Evolutionary conservation across 2,888 invertebrate genomes (phyloP).

Genomic region (Ectobius pallidus): DNA sequence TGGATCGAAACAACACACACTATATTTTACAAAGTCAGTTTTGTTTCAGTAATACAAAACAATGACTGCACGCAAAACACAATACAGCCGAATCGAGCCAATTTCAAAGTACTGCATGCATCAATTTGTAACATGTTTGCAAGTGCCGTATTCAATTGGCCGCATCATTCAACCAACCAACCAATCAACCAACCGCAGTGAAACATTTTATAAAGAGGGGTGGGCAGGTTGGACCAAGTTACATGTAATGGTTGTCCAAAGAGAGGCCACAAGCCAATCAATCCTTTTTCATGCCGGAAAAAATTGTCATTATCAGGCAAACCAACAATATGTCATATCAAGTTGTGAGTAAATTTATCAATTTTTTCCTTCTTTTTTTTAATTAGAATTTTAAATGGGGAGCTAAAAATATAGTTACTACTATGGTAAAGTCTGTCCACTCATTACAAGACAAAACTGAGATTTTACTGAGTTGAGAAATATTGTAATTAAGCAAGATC

Average conservation of each 20-base stretch:
- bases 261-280: conserved; percentile 40
- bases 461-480: conserved; percentile 2
- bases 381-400: conserved; percentile 10
- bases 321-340: conserved; percentile 33
- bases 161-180: conserved; percentile 33
- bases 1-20: conserved; percentile 21
- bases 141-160: conserved; percentile 31
- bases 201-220: conserved; percentile 27
- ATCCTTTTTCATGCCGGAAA: conserved; percentile 38
- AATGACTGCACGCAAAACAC: conserved; percentile 24
- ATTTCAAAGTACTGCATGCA: conserved; percentile 4
- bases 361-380: no score
- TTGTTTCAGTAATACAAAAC: background rate
- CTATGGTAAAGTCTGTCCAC: conserved; percentile 26
- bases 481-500: conserved; percentile 39
- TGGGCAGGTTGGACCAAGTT: conserved; percentile 29
- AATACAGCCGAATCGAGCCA: conserved; percentile 23
- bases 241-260: conserved; percentile 39
- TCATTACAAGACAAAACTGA: conserved; percentile 17
- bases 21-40: conserved; percentile 17
- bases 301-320: conserved; percentile 36
- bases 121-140: conserved; percentile 25
- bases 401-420: conserved; percentile 26
- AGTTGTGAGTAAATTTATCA: no score
- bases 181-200: conserved; percentile 28